Base-by-base conservation (phyloP, 2,113 vertebrate species). In the Nothobranchius kuhntae region DNA sequence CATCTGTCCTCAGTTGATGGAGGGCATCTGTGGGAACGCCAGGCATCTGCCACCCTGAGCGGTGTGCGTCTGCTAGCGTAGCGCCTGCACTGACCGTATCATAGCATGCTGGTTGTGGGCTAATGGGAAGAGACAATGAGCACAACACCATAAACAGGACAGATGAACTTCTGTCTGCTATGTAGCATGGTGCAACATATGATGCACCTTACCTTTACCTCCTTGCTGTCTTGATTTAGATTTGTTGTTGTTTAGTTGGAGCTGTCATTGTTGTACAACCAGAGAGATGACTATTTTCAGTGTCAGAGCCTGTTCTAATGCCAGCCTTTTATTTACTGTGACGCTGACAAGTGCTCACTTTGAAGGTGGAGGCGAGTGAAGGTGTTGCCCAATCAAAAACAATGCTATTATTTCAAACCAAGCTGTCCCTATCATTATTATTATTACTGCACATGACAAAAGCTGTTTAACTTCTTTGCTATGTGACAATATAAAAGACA, bases 1-100 rank as follows among this genome's bases (percentile, higher is more conserved):
- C 91, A 92, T 93, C 93, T 94, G 93, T 93, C 92, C 93, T 79
- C 71, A 68, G 83, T 77, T 90, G 88, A 92, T 91, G 89, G 92
- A 93, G 92, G 91, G 89, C 89, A 89, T 84, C 87, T 76, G 45
- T 64, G 78, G 78, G 87, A 90, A 90, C 86, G 82, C 81, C 87
- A 84, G 89, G 87, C 91, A 86, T 93, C 92, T 94, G 92, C 89
- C 89, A 89, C 86, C 78, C 75, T 81, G 77, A 89, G 86, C 85
- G 73, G 80, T 68, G 69, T 54, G 69, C 77, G 78, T 85, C 83
- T 88, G 84, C 85, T 85, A 87, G 77, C 75, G 70, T 69, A 12
- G 76, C 58, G 7, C 75, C 61, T 15, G 35, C 68, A 57, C 71
- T 61, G 17, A 53, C 55, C 65, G 57, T 56, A 75, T 58, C 46